Evolutionary conservation across 2,797 vertebrate species (phyloP).

Genomic region (Jordanella pulchra): DNA sequence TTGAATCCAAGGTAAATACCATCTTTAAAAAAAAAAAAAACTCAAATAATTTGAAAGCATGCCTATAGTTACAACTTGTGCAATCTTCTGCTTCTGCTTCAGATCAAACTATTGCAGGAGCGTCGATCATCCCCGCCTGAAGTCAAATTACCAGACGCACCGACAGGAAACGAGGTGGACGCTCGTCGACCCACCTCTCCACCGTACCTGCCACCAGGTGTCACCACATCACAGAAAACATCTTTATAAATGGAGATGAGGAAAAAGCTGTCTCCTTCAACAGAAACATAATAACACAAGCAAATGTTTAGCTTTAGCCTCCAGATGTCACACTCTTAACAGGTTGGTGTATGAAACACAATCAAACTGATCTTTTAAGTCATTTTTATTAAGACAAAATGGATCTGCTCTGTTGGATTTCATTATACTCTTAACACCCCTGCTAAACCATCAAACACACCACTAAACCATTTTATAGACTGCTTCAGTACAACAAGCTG

Average conservation of each 20-base stretch:
- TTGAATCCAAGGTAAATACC: constrained; percentile 74
- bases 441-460: too few relatives aligned
- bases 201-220: constrained; percentile 61
- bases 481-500: too few relatives aligned
- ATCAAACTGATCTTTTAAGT: too few relatives aligned
- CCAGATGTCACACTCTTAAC: neutral
- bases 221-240: neutral
- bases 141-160: constrained; percentile 39
- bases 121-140: constrained; percentile 19
- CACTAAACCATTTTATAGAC: too few relatives aligned
- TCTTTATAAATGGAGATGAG: neutral
- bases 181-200: constrained; percentile 59
- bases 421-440: neutral
- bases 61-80: neutral
- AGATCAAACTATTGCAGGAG: constrained; percentile 69
- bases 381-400: neutral
- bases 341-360: neutral
- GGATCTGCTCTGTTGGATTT: neutral
- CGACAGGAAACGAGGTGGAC: constrained; percentile 71
- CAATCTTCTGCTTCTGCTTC: constrained; percentile 27
- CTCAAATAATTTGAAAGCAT: neutral
- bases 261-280: neutral
- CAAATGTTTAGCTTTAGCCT: neutral
- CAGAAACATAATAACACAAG: neutral
- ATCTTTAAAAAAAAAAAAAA: neutral